Base-by-base conservation (phyloP, 2,113 vertebrate species). In the Sapajus apella region DNA sequence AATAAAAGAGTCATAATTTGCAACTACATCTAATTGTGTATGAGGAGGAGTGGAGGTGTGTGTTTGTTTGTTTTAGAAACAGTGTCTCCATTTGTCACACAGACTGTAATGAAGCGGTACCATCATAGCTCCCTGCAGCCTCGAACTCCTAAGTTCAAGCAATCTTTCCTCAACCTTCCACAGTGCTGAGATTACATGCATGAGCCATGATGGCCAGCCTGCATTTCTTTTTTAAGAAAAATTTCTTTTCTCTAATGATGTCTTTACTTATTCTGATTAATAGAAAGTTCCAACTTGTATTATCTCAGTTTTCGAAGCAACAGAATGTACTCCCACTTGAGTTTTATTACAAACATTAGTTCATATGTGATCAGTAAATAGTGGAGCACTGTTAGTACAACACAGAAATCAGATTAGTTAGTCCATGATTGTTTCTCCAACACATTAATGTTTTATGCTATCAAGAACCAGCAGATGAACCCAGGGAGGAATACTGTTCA, bases 211-310 rank as follows among this genome's bases (percentile, higher is more conserved):
- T 64, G 5, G 61, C 27, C 61, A 64, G 27, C 30, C 27, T 64
- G 27, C 61, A 14, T 64, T 64, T 64, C 27, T 32, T 64, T 64
- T 64, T 64, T 64, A 64, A 64, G 61, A 64, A 9, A 61, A 40
- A 43, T 47, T 56, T 94, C 25, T 90, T 5, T 90, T 93, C 43
- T 76, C 40, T n/a, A 90, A 90, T 64, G 35, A 64, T 32, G 30
- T 16, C n/a, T 50, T 89, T 87, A 94, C 92, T 73, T 58, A 76
- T 93, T 90, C 30, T 58, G 3, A 14, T 86, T 90, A 94, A 55
- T 9, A 92, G 37, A 89, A 96, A 6, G 3, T 79, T 95, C 14
- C 43, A 86, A 81, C 32, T 30, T 50, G 89, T 70, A 16, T 43
- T 87, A 79, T 56, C 11, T 87, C 79, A 77, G 55, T 76, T 81